Evolutionary conservation across 1,140 invertebrate genomes (phyloP).

Genomic region (Thaumetopoea pityocampa): DNA sequence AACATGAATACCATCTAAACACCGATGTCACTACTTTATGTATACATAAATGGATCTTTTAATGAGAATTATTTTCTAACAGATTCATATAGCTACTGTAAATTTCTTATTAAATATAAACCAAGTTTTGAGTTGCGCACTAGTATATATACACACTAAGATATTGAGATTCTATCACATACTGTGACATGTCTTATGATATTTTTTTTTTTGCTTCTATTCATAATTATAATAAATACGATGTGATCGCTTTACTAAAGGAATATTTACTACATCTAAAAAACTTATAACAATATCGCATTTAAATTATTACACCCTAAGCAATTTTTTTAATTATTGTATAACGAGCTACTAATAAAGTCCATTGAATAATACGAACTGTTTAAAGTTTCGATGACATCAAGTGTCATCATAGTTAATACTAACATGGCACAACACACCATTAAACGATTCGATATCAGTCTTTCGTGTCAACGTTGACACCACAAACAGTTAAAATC

Average conservation of each 20-base stretch:
- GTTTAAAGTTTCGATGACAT: conserved; percentile 34
- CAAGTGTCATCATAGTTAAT: conserved; percentile 38
- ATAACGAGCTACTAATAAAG: conserved; percentile 31
- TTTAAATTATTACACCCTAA: conserved; percentile 21
- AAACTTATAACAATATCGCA: conserved; percentile 24
- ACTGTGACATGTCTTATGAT: conserved; percentile 36
- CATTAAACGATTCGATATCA: conserved; percentile 62
- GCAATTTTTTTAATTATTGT: conserved; percentile 23
- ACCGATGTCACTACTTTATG: conserved; percentile 29
- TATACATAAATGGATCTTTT: conserved; percentile 42
- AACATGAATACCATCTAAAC: conserved; percentile 44
- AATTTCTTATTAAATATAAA: conserved; percentile 61
- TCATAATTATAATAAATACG: conserved; percentile 27
- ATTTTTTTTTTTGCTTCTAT: conserved; percentile 27
- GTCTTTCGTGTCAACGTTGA: conserved; percentile 56
- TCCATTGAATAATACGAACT: conserved; percentile 42
- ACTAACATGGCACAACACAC: conserved; percentile 71
- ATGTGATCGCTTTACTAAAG: conserved; percentile 24
- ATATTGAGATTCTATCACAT: conserved; percentile 54
- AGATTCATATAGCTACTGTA: conserved; percentile 35
- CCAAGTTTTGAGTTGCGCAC: conserved; percentile 36
- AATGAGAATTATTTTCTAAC: conserved; percentile 38
- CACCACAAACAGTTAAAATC: conserved; percentile 29
- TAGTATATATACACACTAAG: conserved; percentile 50
- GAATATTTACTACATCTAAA: conserved; percentile 12